Percentiles rank a stretch among this genome's conserved stretches.
phyloP scores from a whole-genome alignment of 2,888 invertebrate species.

The Drosophila borealis region DNA sequence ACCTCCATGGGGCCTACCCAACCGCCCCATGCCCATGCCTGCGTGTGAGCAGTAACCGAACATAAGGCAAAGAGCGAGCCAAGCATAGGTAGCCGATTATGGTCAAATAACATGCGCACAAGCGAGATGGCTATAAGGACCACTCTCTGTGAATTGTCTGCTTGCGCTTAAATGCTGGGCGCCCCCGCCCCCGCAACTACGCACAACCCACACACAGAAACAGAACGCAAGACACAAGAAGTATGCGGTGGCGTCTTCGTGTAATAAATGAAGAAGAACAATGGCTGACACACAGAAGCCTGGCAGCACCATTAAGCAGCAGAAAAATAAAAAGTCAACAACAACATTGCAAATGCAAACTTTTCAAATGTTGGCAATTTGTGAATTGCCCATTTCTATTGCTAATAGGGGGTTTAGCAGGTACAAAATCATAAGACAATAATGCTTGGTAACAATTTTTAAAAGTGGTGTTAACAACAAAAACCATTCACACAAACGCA shows the following conservation, averaged over 20 bases:
- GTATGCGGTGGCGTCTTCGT: constrained; percentile 76
- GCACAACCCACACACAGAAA: constrained; percentile 39
- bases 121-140: constrained; percentile 37
- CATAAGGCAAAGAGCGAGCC: constrained; percentile 42
- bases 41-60: constrained; percentile 36
- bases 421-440: constrained; percentile 22
- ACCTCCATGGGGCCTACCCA: constrained; percentile 44
- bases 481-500: constrained; percentile 50
- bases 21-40: constrained; percentile 42
- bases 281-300: constrained; percentile 65
- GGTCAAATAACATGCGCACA: constrained; percentile 1
- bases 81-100: constrained; percentile 22
- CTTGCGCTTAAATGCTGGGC: constrained; percentile 35
- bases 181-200: constrained; percentile 23
- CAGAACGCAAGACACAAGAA: constrained; percentile 40
- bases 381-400: constrained; percentile 9
- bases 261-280: constrained; percentile 73
- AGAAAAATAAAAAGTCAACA: constrained; percentile 16
- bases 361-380: constrained; percentile 4
- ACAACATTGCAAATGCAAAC: constrained; percentile 12
- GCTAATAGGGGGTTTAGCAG: constrained; percentile 15
- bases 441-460: constrained; percentile 37
- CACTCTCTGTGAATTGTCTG: constrained; percentile 42
- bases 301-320: constrained; percentile 16
- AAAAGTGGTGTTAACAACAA: constrained; percentile 53